Evolutionary conservation across 2,888 invertebrate species (phyloP).

Genomic region (Leistus spinibarbis): DNA sequence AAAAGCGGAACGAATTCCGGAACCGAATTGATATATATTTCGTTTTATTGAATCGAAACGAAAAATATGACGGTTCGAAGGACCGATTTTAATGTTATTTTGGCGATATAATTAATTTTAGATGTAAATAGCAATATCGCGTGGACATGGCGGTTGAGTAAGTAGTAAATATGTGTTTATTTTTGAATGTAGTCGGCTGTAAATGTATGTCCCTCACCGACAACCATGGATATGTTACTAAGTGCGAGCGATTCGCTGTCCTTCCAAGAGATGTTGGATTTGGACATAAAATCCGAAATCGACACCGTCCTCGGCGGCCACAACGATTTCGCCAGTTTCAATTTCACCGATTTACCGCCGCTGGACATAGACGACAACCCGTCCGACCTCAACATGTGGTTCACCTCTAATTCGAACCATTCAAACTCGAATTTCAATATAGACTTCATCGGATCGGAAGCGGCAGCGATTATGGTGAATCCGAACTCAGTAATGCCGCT

Average conservation of each 20-base stretch:
- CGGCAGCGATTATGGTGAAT: conserved; percentile 75
- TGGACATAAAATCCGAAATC: conserved; percentile 86
- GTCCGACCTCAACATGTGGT: conserved; percentile 64
- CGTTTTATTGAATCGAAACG: no score
- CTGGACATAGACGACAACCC: conserved; percentile 72
- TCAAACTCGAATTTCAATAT: conserved; percentile 71
- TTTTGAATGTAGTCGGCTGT: conserved; percentile 34
- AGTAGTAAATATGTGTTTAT: not conserved
- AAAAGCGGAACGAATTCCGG: no score
- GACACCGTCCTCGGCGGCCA: conserved; percentile 78
- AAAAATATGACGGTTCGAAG: no score
- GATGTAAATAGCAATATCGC: no score
- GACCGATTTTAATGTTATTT: no score
- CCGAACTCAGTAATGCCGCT: conserved; percentile 90
- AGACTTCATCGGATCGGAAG: conserved; percentile 73
- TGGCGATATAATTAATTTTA: no score
- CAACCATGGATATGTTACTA: conserved; percentile 62
- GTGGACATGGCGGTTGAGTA: no score
- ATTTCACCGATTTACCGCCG: conserved; percentile 68
- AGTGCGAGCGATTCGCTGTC: conserved; percentile 64
- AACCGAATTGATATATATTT: no score
- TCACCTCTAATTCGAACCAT: conserved; percentile 59
- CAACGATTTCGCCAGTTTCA: conserved; percentile 67
- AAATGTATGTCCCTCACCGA: conserved; percentile 51
- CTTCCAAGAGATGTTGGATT: conserved; percentile 88